Evolutionary conservation across 2,797 vertebrate species (phyloP).

Genomic region (Benthosema pterotum): DNA sequence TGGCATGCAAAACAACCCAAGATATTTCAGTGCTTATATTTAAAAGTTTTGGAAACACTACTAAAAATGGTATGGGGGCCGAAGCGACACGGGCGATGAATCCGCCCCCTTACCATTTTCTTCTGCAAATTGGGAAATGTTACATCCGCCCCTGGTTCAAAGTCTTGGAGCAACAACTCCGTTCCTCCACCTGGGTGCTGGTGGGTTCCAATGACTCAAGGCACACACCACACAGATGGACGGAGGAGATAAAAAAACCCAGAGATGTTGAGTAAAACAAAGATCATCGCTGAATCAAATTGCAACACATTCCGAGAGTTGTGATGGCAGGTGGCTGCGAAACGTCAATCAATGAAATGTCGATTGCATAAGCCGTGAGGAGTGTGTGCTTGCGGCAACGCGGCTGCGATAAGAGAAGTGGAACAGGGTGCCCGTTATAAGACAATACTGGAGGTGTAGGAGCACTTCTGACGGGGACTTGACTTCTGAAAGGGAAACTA

Average conservation of each 20-base stretch:
- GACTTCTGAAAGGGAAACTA: conserved; percentile 36
- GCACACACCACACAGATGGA: conserved; percentile 64
- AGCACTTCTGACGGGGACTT: neutral
- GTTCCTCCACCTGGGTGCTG: conserved; percentile 51
- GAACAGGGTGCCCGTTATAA: conserved; percentile 27
- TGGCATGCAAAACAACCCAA: too few species aligned
- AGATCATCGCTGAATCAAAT: conserved; percentile 41
- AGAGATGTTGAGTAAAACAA: conserved; percentile 7
- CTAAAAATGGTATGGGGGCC: too few species aligned
- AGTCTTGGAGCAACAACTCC: conserved; percentile 12
- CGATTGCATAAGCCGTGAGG: conserved; percentile 47
- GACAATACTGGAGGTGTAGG: neutral
- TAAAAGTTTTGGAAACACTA: too few species aligned
- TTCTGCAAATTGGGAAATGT: too few species aligned
- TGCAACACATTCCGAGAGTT: conserved; percentile 15
- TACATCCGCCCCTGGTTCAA: conserved; percentile 13
- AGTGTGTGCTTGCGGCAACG: conserved; percentile 30
- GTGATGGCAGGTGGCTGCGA: conserved; percentile 24
- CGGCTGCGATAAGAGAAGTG: conserved; percentile 32
- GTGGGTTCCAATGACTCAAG: conserved; percentile 43
- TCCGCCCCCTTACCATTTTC: too few species aligned
- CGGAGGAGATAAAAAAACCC: conserved; percentile 49
- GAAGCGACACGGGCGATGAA: too few species aligned
- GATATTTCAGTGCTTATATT: too few species aligned
- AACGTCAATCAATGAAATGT: conserved; percentile 43